Base-by-base conservation (phyloP, 1,140 invertebrate genomes). In the Philotrypesis tridentata region DNA sequence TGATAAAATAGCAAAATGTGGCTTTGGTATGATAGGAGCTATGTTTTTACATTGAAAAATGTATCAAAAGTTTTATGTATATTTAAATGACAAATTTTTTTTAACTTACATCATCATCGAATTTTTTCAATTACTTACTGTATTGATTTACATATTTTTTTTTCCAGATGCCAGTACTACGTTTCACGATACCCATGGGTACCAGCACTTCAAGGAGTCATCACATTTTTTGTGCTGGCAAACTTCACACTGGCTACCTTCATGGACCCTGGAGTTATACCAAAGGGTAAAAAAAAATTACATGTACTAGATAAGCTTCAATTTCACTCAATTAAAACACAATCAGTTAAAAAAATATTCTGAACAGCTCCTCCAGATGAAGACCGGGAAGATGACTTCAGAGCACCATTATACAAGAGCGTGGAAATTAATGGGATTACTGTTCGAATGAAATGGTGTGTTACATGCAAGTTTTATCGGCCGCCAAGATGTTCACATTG, bases 361-460 rank as follows among this genome's bases (percentile, higher is more conserved):
- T 23, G 83, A n/a, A 87, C 89, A 98, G 98, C 98, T 87, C 96
- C 96, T 92, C 96, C 97, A 93, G 98, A 99, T 93, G 98, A 99
- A 94, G 96, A 98, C 90, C 94, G 96, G 88, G 97, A 98, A 92
- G 98, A 99, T 92, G 99, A 99, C 92, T 98, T 99, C 89, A 94
- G 98, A 87, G 97, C 98, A 80, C 99, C 99, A 7, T 93, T 99
- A 72, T 99, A 99, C 89, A 99, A 99, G 93, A 99, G 96, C 92
- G 97, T 99, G 79, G 98, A 99, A 92, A 99, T 99, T 80, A 98
- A 99, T 93, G 98, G 98, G 76, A 98, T 99, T 80, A 98, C 97
- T 23, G 98, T 99, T 61, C 95, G 98, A 83, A 99, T 99, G 98
- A 99, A 99, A 93, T 99, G 99, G 99, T 99, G 99, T 92, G 96